Percentiles rank a stretch among this genome's conserved stretches.
These are phyloP conservation scores for Tapera naevia DNA, from an alignment of 2,797 vertebrate genomes.

Conservation along the genomic window DNA sequence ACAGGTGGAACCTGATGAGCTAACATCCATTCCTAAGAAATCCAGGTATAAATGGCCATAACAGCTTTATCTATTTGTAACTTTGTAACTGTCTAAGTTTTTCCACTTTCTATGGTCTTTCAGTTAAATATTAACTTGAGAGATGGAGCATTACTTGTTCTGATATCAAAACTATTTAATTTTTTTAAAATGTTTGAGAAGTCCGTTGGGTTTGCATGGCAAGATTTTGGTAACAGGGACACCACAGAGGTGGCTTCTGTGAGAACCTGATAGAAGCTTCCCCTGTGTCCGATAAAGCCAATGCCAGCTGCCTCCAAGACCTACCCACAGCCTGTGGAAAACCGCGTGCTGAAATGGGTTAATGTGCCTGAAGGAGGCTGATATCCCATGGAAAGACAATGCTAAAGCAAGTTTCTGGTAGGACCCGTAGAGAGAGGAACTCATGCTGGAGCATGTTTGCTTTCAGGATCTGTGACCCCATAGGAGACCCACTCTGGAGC, in stretches of 20 bases:
- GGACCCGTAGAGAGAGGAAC: no score
- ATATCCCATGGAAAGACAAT: fast-evolving
- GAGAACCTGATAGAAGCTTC: not conserved
- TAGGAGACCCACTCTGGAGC: not conserved
- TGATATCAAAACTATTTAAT: not conserved
- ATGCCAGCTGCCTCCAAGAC: fast-evolving
- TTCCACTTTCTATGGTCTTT: not conserved
- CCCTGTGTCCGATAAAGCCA: fast-evolving
- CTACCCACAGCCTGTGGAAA: not conserved
- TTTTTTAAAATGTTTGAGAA: not conserved
- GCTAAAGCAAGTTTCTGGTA: not conserved
- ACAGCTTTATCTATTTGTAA: not conserved
- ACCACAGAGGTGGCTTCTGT: not conserved
- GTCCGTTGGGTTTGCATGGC: not conserved
- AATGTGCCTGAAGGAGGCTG: not conserved
- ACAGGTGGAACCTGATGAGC: not conserved
- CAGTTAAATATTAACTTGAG: not conserved
- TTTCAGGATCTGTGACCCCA: not conserved
- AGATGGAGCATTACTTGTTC: not conserved
- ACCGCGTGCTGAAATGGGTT: not conserved
- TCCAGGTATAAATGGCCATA: not conserved
- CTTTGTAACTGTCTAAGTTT: not conserved
- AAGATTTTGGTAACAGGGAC: not conserved
- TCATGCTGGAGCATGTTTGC: not conserved
- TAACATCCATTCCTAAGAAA: constrained; percentile 3